Base-by-base conservation (phyloP, 1,140 invertebrate species). In the Trachymyrmex septentrionalis region DNA sequence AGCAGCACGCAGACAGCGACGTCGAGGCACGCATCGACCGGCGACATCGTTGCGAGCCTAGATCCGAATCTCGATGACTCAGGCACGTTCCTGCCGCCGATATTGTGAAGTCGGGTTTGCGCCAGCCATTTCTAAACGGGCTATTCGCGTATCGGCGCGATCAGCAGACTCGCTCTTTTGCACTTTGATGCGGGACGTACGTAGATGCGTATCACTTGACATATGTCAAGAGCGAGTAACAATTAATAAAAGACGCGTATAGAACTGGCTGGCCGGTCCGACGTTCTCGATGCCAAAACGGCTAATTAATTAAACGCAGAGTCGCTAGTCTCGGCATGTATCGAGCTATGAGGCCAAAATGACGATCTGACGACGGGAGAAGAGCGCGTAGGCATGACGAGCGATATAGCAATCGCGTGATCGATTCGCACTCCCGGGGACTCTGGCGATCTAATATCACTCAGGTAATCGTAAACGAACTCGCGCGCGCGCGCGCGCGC, bases 21-120 rank as follows among this genome's bases (percentile, higher is more conserved):
- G 19, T 94, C 93, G 57, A 93, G 95, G 59, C 95, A 95, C 86
- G 95, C 95, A 0, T 95, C 95, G 30, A 95, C 95, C 38, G 94
- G 95, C 53, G 94, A 95, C 82, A 95, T 95, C 77, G 94, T 95
- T 85, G 93, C 94, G 72, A 95, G 94, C 76, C 92, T 96, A 80
- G 96, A 97, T 91, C 95, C 96, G 53, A 96, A 96, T 92, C 95
- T 96, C 77, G 96, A 97, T 90, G 96, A 97, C 92, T 97, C 96
- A 27, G 96, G 96, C 71, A 97, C 96, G 27, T 97, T 97, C 92
- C 93, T 97, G 84, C 96, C 96, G 63, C 96, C 96, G 75, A 97
- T 97, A 88, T 94, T 95, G 91, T 95, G 95, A 95, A 95, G 92
- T 90, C 93, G 93, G 89, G 90, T 94, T 72, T 94, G 93, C 90